Evolutionary conservation across 2,888 invertebrate species (phyloP).

Genomic region (Chouioia cunea): DNA sequence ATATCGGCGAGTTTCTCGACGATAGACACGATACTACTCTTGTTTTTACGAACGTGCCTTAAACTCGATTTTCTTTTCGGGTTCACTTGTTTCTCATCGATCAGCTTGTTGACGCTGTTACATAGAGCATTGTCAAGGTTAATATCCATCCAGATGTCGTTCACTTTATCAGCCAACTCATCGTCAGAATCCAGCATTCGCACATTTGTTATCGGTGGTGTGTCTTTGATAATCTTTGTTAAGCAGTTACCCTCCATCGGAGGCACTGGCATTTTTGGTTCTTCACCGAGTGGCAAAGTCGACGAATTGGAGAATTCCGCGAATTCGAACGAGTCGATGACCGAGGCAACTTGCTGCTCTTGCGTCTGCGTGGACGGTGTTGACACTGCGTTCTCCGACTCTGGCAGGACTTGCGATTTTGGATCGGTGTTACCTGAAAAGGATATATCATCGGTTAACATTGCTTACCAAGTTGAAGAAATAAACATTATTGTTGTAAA

Average conservation of each 20-base stretch:
- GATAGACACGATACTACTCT: conserved; percentile 9
- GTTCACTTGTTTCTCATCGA: conserved; percentile 42
- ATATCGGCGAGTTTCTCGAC: conserved; percentile 14
- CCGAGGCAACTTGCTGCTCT: conserved; percentile 17
- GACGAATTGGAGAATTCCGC: conserved; percentile 49
- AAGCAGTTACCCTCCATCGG: conserved; percentile 58
- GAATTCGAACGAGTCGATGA: conserved; percentile 39
- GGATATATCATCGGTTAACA: neutral
- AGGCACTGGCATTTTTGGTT: conserved; percentile 53
- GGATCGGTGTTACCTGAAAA: conserved; percentile 16
- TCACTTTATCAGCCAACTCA: conserved; percentile 55
- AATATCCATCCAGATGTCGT: conserved; percentile 59
- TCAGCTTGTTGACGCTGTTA: conserved; percentile 14
- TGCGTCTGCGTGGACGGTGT: neutral
- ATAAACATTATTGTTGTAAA: too few relatives aligned
- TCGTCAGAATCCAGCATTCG: conserved; percentile 54
- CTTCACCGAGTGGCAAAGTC: conserved; percentile 54
- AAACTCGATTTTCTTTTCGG: conserved; percentile 31
- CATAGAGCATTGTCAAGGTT: conserved; percentile 47
- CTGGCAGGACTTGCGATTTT: conserved; percentile 17
- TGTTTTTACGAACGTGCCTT: conserved; percentile 42
- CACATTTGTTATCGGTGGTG: conserved; percentile 55
- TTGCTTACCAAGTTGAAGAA: too few relatives aligned
- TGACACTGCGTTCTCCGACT: conserved; percentile 6
- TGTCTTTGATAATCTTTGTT: conserved; percentile 56